Evolutionary conservation across 2,797 vertebrate genomes (phyloP).

Genomic region (Catostomus latipinnis): DNA sequence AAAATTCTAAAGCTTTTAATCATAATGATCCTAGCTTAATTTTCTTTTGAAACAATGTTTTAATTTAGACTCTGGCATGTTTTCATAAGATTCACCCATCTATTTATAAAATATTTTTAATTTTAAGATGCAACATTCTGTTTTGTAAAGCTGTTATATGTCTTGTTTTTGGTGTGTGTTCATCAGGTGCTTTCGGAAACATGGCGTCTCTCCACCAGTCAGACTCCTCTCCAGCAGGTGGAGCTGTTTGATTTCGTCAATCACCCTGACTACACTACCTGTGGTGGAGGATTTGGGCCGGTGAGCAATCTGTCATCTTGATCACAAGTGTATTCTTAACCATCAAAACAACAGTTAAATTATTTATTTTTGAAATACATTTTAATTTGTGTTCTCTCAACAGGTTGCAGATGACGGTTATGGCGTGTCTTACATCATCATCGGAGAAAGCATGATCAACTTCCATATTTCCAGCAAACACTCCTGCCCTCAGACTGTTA

Average conservation of each 20-base stretch:
- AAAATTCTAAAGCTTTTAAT: no score
- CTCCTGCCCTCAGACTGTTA: slow-evolving; percentile 86
- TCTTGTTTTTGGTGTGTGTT: slow-evolving; percentile 30
- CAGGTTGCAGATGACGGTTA: slow-evolving; percentile 92
- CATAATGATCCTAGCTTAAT: background rate
- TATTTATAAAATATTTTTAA: slow-evolving; percentile 53
- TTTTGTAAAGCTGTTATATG: no score
- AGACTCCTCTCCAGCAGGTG: slow-evolving; percentile 84
- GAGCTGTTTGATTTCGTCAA: slow-evolving; percentile 87
- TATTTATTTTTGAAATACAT: background rate
- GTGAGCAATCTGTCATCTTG: slow-evolving; percentile 73
- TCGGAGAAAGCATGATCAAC: slow-evolving; percentile 83
- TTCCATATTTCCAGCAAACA: slow-evolving; percentile 91
- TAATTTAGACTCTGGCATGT: background rate
- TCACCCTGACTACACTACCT: slow-evolving; percentile 86
- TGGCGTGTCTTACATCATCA: slow-evolving; percentile 86
- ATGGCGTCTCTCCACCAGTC: slow-evolving; percentile 89
- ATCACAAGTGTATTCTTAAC: no score
- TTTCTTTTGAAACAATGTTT: background rate
- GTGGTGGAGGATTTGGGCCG: slow-evolving; percentile 91
- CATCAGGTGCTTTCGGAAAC: slow-evolving; percentile 84
- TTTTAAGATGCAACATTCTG: background rate
- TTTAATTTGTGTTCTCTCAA: slow-evolving; percentile 12
- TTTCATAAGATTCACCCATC: no score
- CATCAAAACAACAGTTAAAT: no score